Conservation (phyloP, 2,113 vertebrate species). For the Siphamia tubifer region DNA sequence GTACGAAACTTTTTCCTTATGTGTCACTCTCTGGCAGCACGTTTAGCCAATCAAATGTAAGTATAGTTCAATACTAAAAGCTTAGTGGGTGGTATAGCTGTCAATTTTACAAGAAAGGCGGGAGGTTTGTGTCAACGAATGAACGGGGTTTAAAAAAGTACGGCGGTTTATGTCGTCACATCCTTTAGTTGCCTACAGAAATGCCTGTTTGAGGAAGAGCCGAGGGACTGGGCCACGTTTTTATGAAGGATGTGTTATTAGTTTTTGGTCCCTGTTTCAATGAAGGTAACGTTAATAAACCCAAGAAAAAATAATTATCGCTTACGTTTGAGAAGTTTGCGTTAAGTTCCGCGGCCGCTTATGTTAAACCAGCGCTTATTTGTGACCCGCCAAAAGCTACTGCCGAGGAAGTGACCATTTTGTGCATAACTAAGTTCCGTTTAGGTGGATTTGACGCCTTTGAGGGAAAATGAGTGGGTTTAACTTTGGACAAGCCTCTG, state of each 20-base stretch:
- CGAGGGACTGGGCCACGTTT: slow-evolving; percentile 50
- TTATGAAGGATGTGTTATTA: slow-evolving; percentile 10
- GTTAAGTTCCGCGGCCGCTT: background rate
- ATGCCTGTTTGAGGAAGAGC: slow-evolving; percentile 21
- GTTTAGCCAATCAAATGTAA: background rate
- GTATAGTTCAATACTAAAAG: accelerated
- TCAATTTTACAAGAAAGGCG: background rate
- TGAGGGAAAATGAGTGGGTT: slow-evolving; percentile 82
- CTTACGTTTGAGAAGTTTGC: background rate
- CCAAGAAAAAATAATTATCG: background rate
- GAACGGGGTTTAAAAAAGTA: too few species aligned
- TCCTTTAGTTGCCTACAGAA: slow-evolving; percentile 37
- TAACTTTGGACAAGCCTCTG: slow-evolving; percentile 77
- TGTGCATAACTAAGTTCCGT: background rate
- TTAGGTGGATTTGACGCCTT: background rate
- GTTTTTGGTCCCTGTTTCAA: background rate
- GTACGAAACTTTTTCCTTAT: accelerated
- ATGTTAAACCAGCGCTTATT: background rate
- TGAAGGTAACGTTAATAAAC: background rate
- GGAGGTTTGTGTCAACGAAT: background rate
- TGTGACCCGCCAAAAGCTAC: slow-evolving; percentile 64
- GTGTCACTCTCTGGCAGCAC: background rate
- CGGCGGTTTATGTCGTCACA: slow-evolving; percentile 36
- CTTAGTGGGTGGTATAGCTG: background rate
- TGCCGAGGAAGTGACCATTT: slow-evolving; percentile 54